Conservation (phyloP, 1,140 invertebrate species). For the Cotesia glomerata region DNA sequence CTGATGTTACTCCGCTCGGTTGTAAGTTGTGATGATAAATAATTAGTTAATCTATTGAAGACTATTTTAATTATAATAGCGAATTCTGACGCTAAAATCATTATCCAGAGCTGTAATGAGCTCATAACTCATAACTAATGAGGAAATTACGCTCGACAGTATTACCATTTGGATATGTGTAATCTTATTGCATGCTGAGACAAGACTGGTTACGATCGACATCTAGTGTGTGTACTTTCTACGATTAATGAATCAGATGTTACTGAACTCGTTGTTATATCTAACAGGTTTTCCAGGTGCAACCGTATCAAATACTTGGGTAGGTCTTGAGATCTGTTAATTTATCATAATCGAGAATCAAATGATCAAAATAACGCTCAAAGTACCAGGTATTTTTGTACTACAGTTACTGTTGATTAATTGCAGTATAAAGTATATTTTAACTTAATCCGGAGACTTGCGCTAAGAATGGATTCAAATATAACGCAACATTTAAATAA, state of each 20-base stretch:
- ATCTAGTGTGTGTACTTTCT: neutral
- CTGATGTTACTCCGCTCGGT: no score
- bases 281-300: constrained; percentile 13
- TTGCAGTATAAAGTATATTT: no score
- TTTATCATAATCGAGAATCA: no score
- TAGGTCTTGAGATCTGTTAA: neutral
- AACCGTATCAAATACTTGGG: constrained; percentile 1
- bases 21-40: neutral
- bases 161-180: neutral
- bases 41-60: neutral
- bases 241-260: constrained; percentile 10
- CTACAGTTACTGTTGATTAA: no score
- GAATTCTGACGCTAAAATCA: neutral
- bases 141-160: neutral
- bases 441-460: no score
- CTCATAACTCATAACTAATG: neutral
- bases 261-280: constrained; percentile 1
- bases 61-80: constrained; percentile 9
- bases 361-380: no score
- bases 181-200: neutral
- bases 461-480: no score
- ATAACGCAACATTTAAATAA: no score
- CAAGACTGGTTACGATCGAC: neutral
- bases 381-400: no score
- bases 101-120: neutral